phyloP scores from a whole-genome alignment of 2,888 invertebrate genomes.

The Eristalinus sepulchralis region DNA sequence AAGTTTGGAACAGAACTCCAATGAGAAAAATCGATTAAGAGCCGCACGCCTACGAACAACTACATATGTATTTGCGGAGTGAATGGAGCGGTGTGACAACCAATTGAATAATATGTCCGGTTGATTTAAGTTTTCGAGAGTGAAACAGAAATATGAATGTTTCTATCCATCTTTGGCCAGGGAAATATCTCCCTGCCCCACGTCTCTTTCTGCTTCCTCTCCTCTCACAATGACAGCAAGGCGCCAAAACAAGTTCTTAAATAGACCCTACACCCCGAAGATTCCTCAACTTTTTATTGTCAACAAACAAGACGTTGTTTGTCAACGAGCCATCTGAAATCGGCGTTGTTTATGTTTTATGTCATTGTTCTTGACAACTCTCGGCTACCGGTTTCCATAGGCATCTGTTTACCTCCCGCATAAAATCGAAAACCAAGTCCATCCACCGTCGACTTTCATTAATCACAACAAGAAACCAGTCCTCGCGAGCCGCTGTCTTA shows the following conservation, averaged over 20 bases:
- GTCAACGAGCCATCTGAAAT: neutral
- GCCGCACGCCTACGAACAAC: neutral
- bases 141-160: no score
- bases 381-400: neutral
- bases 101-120: neutral
- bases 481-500: no score
- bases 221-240: no score
- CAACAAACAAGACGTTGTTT: neutral
- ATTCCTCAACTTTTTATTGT: no score
- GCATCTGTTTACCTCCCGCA: neutral
- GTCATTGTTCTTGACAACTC: neutral
- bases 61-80: no score
- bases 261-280: no score
- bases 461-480: neutral
- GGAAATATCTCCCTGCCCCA: no score
- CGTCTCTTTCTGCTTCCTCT: no score
- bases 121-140: no score
- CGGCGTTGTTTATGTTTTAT: neutral
- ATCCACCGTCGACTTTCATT: neutral
- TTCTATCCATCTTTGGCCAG: no score
- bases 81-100: neutral
- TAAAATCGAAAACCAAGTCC: neutral
- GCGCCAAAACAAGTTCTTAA: no score
- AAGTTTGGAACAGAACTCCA: neutral
- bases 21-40: neutral